Conservation (phyloP, 1,140 invertebrate genomes). For the Dinoponera quadriceps region DNA sequence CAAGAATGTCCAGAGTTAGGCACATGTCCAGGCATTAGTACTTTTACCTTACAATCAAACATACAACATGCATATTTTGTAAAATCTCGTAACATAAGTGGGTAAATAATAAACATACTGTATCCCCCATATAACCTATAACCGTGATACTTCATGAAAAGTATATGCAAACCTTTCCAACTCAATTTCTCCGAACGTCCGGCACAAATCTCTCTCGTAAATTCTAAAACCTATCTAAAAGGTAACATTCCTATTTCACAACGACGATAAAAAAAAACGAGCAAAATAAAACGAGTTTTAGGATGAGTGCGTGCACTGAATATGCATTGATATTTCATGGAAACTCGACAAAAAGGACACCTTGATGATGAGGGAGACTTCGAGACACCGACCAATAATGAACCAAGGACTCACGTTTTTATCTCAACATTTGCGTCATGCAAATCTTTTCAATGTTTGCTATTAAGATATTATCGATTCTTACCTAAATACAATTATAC, state of each 20-base stretch:
- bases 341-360: background rate
- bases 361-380: background rate
- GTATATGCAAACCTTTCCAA: too few relatives aligned
- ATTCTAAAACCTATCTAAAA: background rate
- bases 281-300: background rate
- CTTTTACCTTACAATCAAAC: too few relatives aligned
- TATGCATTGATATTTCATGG: background rate
- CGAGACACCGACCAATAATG: background rate
- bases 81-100: too few relatives aligned
- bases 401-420: background rate
- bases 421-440: background rate
- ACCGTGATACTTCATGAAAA: too few relatives aligned
- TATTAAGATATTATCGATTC: background rate
- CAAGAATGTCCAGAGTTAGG: too few relatives aligned
- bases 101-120: too few relatives aligned
- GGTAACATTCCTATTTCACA: background rate
- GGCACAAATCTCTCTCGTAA: too few relatives aligned
- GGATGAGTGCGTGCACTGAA: background rate
- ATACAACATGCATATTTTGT: too few relatives aligned
- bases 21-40: too few relatives aligned
- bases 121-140: too few relatives aligned
- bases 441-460: background rate
- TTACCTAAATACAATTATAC: conserved; percentile 4
- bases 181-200: too few relatives aligned
- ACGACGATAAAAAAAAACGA: background rate